Conservation (phyloP, 1,140 invertebrate genomes). For the Trichonephila clavata region DNA sequence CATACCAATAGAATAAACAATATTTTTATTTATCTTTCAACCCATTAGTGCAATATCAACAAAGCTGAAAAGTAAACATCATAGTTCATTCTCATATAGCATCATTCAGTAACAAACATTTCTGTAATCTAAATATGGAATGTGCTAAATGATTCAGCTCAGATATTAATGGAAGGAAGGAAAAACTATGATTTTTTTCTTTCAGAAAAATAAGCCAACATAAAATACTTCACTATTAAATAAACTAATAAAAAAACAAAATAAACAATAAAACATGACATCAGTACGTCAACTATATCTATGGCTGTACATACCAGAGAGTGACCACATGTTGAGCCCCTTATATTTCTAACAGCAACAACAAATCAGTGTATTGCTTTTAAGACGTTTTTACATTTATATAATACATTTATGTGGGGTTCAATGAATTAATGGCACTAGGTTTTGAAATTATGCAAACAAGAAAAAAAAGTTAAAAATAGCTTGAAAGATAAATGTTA, state of each 20-base stretch:
- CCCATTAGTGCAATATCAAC: conserved; percentile 68
- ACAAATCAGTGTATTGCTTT: conserved; percentile 6
- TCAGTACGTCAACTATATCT: conserved; percentile 50
- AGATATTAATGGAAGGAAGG: conserved; percentile 37
- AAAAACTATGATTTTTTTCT: conserved; percentile 40
- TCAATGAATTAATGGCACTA: conserved; percentile 14
- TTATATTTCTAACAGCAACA: conserved; percentile 45
- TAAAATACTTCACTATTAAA: conserved; percentile 56
- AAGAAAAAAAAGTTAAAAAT: conserved; percentile 24
- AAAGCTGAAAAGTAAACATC: conserved; percentile 54
- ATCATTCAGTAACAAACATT: conserved; percentile 37
- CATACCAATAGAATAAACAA: conserved; percentile 52
- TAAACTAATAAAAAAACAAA: conserved; percentile 59
- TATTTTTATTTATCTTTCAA: conserved; percentile 70
- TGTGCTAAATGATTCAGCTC: conserved; percentile 54
- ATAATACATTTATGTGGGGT: conserved; percentile 30
- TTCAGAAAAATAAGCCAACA: conserved; percentile 38
- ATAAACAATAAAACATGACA: conserved; percentile 32
- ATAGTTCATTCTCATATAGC: conserved; percentile 37
- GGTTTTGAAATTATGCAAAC: neutral
- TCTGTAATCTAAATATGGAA: conserved; percentile 60
- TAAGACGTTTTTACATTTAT: conserved; percentile 28
- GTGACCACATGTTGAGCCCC: conserved; percentile 25
- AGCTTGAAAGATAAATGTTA: neutral
- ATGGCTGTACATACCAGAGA: conserved; percentile 53